Percentiles rank a stretch among this genome's conserved stretches.
Conservation (phyloP, 1,140 invertebrate genomes). For the Helicorthomorpha holstii region DNA sequence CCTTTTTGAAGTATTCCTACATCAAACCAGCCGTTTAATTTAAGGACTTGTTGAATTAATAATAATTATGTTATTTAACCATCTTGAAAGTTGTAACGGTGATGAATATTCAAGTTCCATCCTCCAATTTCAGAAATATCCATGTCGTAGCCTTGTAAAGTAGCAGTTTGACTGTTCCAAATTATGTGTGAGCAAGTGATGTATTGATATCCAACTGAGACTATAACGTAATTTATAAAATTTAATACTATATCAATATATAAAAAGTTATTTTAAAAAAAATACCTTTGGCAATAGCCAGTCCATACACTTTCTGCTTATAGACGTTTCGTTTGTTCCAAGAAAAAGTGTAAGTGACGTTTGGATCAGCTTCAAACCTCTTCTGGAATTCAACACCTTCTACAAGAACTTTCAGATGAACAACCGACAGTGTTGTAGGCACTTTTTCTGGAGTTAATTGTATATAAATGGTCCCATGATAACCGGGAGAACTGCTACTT, state of each 20-base stretch:
- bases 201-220: slow-evolving; percentile 86
- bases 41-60: too few species aligned
- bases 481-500: slow-evolving; percentile 77
- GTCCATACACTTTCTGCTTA: slow-evolving; percentile 84
- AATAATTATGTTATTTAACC: too few species aligned
- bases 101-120: slow-evolving; percentile 94
- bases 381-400: slow-evolving; percentile 80
- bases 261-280: neutral
- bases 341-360: slow-evolving; percentile 83
- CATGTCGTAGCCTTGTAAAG: slow-evolving; percentile 89
- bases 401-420: slow-evolving; percentile 56
- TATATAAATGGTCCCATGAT: slow-evolving; percentile 78
- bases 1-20: slow-evolving; percentile 82
- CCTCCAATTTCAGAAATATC: slow-evolving; percentile 92
- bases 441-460: slow-evolving; percentile 64
- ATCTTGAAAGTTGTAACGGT: slow-evolving; percentile 95
- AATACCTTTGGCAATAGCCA: slow-evolving; percentile 46
- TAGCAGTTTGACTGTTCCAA: slow-evolving; percentile 86
- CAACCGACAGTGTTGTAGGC: slow-evolving; percentile 60
- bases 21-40: too few species aligned
- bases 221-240: slow-evolving; percentile 15
- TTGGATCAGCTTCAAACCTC: slow-evolving; percentile 86
- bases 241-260: neutral
- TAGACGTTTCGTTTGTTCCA: slow-evolving; percentile 97
- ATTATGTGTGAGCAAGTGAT: slow-evolving; percentile 63